These are phyloP conservation scores for Pocillopora verrucosa DNA, from an alignment of 64 coral and sea anemone species.

Conservation along the genomic window DNA sequence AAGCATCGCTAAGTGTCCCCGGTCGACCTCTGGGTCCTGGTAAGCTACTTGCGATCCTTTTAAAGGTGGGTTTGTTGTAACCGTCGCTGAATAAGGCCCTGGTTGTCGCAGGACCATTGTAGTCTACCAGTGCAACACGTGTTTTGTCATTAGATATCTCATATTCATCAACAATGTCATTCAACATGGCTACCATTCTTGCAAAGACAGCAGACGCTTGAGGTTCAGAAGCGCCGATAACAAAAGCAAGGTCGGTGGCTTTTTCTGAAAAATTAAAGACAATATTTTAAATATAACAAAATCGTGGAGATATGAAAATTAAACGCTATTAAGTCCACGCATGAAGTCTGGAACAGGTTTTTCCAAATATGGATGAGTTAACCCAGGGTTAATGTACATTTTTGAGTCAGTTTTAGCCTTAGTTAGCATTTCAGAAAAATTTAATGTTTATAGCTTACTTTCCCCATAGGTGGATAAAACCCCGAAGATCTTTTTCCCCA, in stretches of 20 bases:
- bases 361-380: no score
- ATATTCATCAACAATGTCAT: conserved; percentile 63
- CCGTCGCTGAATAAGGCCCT: conserved; percentile 43
- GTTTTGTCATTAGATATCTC: conserved; percentile 44
- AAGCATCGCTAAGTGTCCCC: not conserved
- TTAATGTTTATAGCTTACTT: no score
- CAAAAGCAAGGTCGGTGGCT: conserved; percentile 80
- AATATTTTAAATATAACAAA: not conserved
- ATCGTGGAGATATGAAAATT: no score
- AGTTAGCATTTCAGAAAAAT: no score
- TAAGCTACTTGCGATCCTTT: conserved; percentile 2
- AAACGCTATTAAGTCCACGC: not conserved
- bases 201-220: conserved; percentile 47
- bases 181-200: conserved; percentile 73
- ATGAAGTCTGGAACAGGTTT: no score
- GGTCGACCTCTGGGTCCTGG: not conserved
- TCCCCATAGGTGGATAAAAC: no score
- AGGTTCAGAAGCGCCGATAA: conserved; percentile 50
- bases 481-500: no score
- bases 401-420: no score
- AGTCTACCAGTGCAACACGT: conserved; percentile 75
- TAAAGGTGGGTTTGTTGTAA: conserved; percentile 57
- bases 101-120: conserved; percentile 64
- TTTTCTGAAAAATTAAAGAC: conserved; percentile 42
- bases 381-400: no score